A percentile compares a stretch with the other conserved stretches of the same genome.
These are phyloP conservation scores for Peucedramus taeniatus DNA, from an alignment of 2,113 vertebrate genomes.

Conservation along the genomic window DNA sequence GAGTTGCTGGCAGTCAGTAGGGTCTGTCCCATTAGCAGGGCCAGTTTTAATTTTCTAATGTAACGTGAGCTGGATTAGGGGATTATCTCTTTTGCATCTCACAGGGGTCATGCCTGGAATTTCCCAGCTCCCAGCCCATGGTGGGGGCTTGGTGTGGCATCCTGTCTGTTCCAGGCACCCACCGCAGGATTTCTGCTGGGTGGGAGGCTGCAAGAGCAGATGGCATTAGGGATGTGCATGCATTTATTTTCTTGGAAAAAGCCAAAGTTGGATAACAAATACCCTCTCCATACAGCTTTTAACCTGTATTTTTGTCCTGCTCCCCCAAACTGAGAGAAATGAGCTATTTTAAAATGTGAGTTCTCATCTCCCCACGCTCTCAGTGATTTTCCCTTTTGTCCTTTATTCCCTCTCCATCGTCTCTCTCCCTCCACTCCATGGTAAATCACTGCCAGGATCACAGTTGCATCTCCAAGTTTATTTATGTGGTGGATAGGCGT, in stretches of 20 bases:
- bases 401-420: neutral
- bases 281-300: neutral
- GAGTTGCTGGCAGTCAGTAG: neutral
- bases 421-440: neutral
- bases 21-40: neutral
- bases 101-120: neutral
- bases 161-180: neutral
- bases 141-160: neutral
- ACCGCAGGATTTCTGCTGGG: fast-evolving
- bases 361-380: neutral
- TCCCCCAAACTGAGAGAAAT: neutral
- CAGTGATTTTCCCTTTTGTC: neutral
- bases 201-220: neutral
- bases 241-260: neutral
- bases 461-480: neutral
- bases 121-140: neutral
- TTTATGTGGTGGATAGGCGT: neutral
- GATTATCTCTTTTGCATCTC: slow-evolving; percentile 23
- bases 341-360: neutral
- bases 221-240: neutral
- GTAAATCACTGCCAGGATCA: neutral
- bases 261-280: neutral
- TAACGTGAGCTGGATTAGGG: slow-evolving; percentile 38
- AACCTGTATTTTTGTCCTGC: neutral
- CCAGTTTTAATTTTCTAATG: slow-evolving; percentile 64